phyloP scores from a whole-genome alignment of 2,888 invertebrate genomes.

The Chouioia cunea region DNA sequence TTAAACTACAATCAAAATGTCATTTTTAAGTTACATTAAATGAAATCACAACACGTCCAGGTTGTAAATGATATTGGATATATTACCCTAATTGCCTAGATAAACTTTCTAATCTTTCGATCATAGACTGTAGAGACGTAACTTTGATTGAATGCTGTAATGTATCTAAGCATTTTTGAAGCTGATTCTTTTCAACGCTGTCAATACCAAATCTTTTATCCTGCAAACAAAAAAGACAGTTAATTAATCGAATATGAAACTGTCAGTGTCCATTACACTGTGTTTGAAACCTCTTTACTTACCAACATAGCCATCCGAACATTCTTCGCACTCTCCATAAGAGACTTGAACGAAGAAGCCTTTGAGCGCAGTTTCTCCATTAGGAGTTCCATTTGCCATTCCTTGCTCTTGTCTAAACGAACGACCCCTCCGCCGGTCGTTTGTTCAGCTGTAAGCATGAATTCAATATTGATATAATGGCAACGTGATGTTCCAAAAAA shows the following conservation, averaged over 20 bases:
- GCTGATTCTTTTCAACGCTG: conserved; percentile 84
- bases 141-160: conserved; percentile 95
- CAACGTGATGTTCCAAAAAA: conserved; percentile 7
- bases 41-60: not conserved
- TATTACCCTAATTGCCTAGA: conserved; percentile 87
- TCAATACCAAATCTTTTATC: conserved; percentile 92
- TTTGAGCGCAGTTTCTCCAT: conserved; percentile 94
- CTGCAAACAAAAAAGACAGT: conserved; percentile 67
- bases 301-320: conserved; percentile 89
- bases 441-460: conserved; percentile 58
- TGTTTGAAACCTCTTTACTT: conserved; percentile 59
- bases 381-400: conserved; percentile 86
- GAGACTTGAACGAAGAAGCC: conserved; percentile 83
- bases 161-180: conserved; percentile 92
- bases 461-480: not conserved
- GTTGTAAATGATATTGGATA: conserved; percentile 11
- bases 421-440: conserved; percentile 53
- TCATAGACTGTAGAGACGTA: conserved; percentile 89
- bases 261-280: not conserved
- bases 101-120: conserved; percentile 91
- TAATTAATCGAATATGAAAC: not conserved
- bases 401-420: conserved; percentile 74
- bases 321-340: conserved; percentile 89
- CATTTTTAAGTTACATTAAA: not conserved
- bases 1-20: conserved; percentile 74